A percentile compares a stretch with the other conserved stretches of the same genome.
Conservation (phyloP, 53 echinoderm and acorn worm species). For the Astropecten irregularis region DNA sequence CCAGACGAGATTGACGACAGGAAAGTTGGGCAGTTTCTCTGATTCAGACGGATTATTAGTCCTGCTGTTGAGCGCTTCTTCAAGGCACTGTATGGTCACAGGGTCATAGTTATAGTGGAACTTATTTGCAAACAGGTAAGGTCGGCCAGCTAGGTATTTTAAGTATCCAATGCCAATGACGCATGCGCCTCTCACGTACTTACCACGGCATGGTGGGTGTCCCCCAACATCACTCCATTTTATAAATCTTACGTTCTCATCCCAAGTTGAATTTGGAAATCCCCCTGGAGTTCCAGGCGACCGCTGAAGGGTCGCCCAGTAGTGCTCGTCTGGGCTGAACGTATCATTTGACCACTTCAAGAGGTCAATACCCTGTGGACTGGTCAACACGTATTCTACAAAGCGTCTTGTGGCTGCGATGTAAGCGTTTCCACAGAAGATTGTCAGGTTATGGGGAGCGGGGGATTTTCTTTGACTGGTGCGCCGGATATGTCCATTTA, state of each 20-base stretch:
- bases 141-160: conserved; percentile 62
- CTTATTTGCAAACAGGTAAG: conserved; percentile 86
- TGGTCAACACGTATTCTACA: conserved; percentile 73
- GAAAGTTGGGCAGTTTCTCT: conserved; percentile 70
- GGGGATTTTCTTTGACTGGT: conserved; percentile 55
- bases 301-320: conserved; percentile 84
- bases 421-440: conserved; percentile 86
- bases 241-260: conserved; percentile 82
- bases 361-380: conserved; percentile 70
- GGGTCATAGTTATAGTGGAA: conserved; percentile 89
- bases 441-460: conserved; percentile 57
- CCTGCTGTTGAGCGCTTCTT: conserved; percentile 77
- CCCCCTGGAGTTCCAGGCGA: conserved; percentile 79
- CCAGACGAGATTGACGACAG: conserved; percentile 76
- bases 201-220: conserved; percentile 79
- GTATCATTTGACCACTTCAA: conserved; percentile 84
- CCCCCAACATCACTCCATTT: conserved; percentile 80
- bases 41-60: conserved; percentile 53
- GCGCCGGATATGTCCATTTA: conserved; percentile 45
- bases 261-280: conserved; percentile 80
- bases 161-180: conserved; percentile 84
- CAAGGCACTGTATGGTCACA: conserved; percentile 84
- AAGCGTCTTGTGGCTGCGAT: conserved; percentile 74
- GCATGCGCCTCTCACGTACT: conserved; percentile 75
- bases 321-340: conserved; percentile 91